Evolutionary conservation across 2,888 invertebrate species (phyloP), one percentile per base, ranked within the genome.

Genomic region (Heteromyza rotundicornis): DNA sequence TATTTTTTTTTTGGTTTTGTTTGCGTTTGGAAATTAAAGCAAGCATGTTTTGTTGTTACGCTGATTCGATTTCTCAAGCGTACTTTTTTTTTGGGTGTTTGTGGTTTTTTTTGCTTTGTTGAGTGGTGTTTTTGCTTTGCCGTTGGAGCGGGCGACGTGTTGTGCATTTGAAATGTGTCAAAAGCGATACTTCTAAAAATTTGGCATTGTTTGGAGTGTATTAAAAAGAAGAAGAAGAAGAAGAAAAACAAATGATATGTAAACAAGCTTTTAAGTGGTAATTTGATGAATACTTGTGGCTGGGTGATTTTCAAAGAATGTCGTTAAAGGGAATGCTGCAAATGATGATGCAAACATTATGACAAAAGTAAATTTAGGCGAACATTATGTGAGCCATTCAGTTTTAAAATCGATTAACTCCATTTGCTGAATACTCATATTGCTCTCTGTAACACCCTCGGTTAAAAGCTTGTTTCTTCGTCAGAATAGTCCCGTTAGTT

Each of bases 211-310:
- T 8, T n/a, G 40, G 3, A 14, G 14, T 40, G 5, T 40, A 27
- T 27, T 7, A 27, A 27, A 27, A 7, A 27, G 10, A 27, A 27
- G 7, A 27, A 27, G 7, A 27, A 27, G 7, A 27, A 27, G 7
- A 27, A 27, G 7, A 27, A 27, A 27, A 27, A 40, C 14, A 14
- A 14, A 40, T n/a, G 40, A 40, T n/a, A 40, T 54, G 59, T 54
- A 40, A 59, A 53, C 59, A 60, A 51, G 70, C 64, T 68, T 76
- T 74, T 74, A 74, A 76, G 75, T 76, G 74, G 70, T 72, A 73
- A 70, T 70, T 70, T 73, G 68, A 76, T 76, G 68, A 72, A 44
- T 64, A 63, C 63, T 67, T 76, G 70, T 19, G 47, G 2, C 14
- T 3, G 5, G 14, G 14, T 49, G 40, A 24, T 3, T 7, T 10